A percentile compares a stretch with the other conserved stretches of the same genome.
These are phyloP conservation scores for Eupristina koningsbergeri DNA, from an alignment of 1,140 invertebrate species.

Conservation along the genomic window DNA sequence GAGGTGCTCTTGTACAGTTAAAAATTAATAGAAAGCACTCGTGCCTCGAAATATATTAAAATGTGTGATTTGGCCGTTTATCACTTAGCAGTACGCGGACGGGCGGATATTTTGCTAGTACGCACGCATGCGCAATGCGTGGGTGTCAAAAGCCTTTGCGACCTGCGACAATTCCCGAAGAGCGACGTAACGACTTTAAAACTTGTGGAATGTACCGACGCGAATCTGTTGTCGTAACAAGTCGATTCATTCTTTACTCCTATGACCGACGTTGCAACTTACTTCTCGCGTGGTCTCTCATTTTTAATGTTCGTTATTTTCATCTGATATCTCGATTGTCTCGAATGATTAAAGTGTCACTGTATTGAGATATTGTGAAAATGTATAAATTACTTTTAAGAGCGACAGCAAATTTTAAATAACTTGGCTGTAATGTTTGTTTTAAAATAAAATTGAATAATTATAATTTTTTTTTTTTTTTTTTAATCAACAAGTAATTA, in stretches of 20 bases:
- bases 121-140: not conserved
- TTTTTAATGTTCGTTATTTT: not conserved
- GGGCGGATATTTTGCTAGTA: not conserved
- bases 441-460: no score
- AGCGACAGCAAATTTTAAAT: no score
- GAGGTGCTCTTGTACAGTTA: no score
- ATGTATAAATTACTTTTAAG: not conserved
- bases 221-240: not conserved
- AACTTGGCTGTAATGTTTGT: no score
- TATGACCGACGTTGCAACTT: not conserved
- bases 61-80: not conserved
- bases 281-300: not conserved
- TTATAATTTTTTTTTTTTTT: no score
- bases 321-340: not conserved
- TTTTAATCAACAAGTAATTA: no score
- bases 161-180: not conserved
- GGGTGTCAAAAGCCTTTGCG: not conserved
- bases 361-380: not conserved
- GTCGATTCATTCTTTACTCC: not conserved
- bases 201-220: not conserved
- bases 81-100: not conserved
- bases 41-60: not conserved
- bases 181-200: not conserved
- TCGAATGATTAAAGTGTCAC: not conserved
- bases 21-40: no score